Evolutionary conservation across 1,140 invertebrate species (phyloP), one percentile per base, ranked within the genome.

Genomic region (Drosophila quadrilineata): DNA sequence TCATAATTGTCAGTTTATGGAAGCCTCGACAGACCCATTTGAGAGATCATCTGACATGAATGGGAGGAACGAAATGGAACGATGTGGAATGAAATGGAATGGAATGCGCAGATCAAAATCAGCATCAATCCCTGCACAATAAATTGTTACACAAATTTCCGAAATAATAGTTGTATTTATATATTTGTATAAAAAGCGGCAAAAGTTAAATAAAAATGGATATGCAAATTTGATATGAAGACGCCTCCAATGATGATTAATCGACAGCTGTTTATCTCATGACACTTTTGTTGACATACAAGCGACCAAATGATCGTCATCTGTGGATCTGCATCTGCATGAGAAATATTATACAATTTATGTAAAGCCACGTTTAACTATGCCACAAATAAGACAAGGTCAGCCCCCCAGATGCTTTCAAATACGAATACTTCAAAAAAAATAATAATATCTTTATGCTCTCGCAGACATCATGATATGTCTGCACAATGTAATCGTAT

Each of bases 71-170:
- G n/a, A n/a, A n/a, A n/a, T n/a, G n/a, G n/a, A n/a, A n/a, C n/a
- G n/a, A n/a, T n/a, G n/a, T n/a, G n/a, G n/a, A 65, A 72, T 56
- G 41, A 52, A 62, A 68, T 63, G 69, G 64, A 63, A 75, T 65
- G 69, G 36, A 82, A 72, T 79, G 52, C 48, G 10, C 50, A 62
- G 29, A 53, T 45, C 64, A 40, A 59, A n/a, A 28, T 31, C 52
- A 48, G 28, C 26, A 52, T 38, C 24, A 28, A n/a, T 3, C 22
- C 17, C 14, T 22, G 36, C 33, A 67, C 58, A 68, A 69, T 57
- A 49, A 73, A 84, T 85, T 85, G 73, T 77, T 84, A 74, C 74
- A 60, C 77, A 85, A 84, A 84, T 82, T n/a, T n/a, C n/a, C 46
- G 73, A 48, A 48, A 56, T 9, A 19, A 31, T 2, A 70, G 41